Evolutionary conservation across 2,888 invertebrate species (phyloP).

Genomic region (Plusia festucae): DNA sequence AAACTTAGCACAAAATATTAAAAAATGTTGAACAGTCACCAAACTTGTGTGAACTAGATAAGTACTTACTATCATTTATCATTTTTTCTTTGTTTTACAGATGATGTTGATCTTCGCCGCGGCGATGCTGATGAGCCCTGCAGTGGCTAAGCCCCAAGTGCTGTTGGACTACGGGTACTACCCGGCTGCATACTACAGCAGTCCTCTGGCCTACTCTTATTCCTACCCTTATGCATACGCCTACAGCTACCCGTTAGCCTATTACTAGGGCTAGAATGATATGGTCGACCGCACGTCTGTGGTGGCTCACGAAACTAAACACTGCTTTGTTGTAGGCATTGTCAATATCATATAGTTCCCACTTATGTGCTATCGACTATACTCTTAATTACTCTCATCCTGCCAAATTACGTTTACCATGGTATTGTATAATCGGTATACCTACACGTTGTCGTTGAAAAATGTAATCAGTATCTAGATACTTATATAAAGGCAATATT

Average conservation of each 20-base stretch:
- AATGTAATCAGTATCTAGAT: constrained; percentile 32
- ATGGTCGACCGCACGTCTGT: neutral
- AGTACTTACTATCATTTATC: neutral
- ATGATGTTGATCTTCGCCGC: constrained; percentile 72
- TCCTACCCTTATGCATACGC: constrained; percentile 82
- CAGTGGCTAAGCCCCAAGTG: constrained; percentile 82
- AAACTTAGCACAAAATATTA: too few relatives aligned
- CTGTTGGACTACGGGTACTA: constrained; percentile 82
- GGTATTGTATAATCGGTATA: neutral
- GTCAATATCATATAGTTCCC: neutral
- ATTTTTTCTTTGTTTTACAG: constrained; percentile 56
- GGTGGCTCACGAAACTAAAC: neutral
- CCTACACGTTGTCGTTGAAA: too few relatives aligned
- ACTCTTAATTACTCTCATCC: neutral
- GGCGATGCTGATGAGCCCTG: constrained; percentile 69
- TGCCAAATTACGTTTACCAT: constrained; percentile 25
- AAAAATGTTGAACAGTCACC: too few relatives aligned
- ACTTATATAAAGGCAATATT: constrained; percentile 10
- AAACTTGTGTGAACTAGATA: too few relatives aligned
- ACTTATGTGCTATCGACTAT: neutral
- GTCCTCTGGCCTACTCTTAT: constrained; percentile 79
- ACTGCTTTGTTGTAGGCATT: neutral
- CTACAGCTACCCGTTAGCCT: constrained; percentile 75
- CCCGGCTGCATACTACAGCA: constrained; percentile 76
- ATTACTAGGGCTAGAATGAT: constrained; percentile 62